Conservation (phyloP, 2,113 vertebrate species). For the Pollachius pollachius region DNA sequence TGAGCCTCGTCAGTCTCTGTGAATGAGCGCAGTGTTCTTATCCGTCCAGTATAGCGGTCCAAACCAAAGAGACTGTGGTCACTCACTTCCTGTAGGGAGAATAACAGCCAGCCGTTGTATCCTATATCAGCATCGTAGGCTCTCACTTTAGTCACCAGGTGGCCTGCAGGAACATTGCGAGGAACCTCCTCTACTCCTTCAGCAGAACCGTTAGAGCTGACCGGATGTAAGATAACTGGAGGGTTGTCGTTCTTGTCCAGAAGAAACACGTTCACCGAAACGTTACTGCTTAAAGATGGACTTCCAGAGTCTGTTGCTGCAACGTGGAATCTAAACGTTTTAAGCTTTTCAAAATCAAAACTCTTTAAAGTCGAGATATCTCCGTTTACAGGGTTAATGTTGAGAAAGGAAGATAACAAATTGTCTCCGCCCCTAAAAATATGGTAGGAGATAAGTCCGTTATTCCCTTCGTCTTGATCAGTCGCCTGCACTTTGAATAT, state of each 20-base stretch:
- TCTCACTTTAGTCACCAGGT: not conserved
- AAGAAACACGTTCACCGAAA: slow-evolving; percentile 47
- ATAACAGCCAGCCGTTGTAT: slow-evolving; percentile 35
- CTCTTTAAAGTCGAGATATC: slow-evolving; percentile 37
- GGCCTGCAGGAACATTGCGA: not conserved
- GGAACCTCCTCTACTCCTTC: not conserved
- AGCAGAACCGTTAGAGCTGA: slow-evolving; percentile 9
- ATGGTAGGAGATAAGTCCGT: slow-evolving; percentile 45
- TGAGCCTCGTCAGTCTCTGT: not conserved
- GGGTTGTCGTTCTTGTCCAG: slow-evolving; percentile 51
- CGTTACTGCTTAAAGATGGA: slow-evolving; percentile 36
- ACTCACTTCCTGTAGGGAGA: slow-evolving; percentile 31
- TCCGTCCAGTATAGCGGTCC: not conserved
- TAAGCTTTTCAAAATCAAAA: slow-evolving; percentile 52
- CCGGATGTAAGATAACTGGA: slow-evolving; percentile 33
- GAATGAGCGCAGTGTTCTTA: not conserved
- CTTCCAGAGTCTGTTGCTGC: slow-evolving; percentile 17
- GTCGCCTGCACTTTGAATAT: slow-evolving; percentile 48
- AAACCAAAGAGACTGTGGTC: slow-evolving; percentile 26
- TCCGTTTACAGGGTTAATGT: slow-evolving; percentile 50
- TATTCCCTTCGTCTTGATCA: slow-evolving; percentile 49
- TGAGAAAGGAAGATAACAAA: slow-evolving; percentile 30
- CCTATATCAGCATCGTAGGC: not conserved
- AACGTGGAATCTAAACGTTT: slow-evolving; percentile 56
- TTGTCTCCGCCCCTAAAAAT: slow-evolving; percentile 10